Evolutionary conservation across 2,888 invertebrate genomes (phyloP).

Genomic region (Conistra vaccinii): DNA sequence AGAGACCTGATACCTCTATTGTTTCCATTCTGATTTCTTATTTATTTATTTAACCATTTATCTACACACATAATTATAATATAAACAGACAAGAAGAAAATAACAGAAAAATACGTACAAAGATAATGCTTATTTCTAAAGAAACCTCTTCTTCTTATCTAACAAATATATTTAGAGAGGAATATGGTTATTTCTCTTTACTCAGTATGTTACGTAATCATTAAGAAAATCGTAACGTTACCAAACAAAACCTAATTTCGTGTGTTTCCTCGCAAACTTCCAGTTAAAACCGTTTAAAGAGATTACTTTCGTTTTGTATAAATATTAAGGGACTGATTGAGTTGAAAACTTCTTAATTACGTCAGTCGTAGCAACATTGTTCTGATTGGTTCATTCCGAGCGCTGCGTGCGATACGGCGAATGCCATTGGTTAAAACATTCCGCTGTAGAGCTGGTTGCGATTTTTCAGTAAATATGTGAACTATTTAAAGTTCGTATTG

Average conservation of each 20-base stretch:
- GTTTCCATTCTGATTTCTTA: too few species aligned
- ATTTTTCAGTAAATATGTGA: conserved; percentile 38
- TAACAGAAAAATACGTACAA: too few species aligned
- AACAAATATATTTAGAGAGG: neutral
- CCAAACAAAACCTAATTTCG: conserved; percentile 44
- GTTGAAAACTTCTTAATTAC: conserved; percentile 82
- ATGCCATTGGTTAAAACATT: conserved; percentile 52
- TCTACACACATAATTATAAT: too few species aligned
- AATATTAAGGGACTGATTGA: conserved; percentile 82
- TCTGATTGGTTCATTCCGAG: conserved; percentile 62
- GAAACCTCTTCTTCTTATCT: too few species aligned
- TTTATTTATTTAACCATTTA: too few species aligned
- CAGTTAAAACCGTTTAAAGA: conserved; percentile 76
- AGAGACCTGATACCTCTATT: too few species aligned
- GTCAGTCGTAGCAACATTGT: conserved; percentile 63
- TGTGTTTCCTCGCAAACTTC: conserved; percentile 66
- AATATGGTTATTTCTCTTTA: neutral
- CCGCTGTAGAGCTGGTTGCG: conserved; percentile 9
- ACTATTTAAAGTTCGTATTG: conserved; percentile 38
- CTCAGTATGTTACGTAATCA: neutral
- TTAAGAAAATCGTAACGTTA: conserved; percentile 20
- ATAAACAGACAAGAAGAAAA: too few species aligned
- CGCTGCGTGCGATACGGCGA: conserved; percentile 55
- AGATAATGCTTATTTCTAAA: too few species aligned
- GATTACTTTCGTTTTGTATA: conserved; percentile 82